phyloP scores from a whole-genome alignment of 2,113 vertebrate genomes.

The Corythornis madagascariensis region DNA sequence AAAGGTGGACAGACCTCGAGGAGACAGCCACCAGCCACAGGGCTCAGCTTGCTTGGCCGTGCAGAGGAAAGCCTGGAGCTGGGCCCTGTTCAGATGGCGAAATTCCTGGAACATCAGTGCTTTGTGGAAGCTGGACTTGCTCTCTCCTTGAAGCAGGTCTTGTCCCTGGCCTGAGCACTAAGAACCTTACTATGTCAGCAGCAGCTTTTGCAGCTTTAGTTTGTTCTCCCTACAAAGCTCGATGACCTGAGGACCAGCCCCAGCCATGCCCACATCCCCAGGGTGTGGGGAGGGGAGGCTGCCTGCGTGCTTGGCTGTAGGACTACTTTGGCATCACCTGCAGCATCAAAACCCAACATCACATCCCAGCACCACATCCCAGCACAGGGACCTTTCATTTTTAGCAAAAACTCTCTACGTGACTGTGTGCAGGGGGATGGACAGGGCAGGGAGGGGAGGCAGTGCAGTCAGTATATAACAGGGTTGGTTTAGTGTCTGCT shows the following conservation, averaged over 20 bases:
- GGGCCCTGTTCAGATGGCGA: background rate
- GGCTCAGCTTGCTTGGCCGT: rapidly evolving
- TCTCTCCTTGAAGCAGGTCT: background rate
- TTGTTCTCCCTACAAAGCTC: background rate
- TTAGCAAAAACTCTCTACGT: background rate
- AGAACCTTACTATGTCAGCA: rapidly evolving
- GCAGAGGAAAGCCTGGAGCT: background rate
- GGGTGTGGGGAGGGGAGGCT: background rate
- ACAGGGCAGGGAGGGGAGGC: background rate
- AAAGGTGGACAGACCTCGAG: too few relatives aligned
- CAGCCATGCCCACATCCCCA: rapidly evolving
- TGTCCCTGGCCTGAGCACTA: background rate
- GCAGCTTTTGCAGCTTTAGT: background rate
- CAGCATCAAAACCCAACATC: background rate
- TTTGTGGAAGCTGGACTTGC: background rate
- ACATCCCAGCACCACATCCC: too few relatives aligned
- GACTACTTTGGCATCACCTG: background rate
- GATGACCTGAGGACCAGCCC: background rate
- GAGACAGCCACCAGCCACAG: rapidly evolving
- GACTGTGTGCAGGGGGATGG: background rate
- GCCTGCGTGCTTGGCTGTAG: background rate
- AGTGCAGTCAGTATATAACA: slow-evolving; percentile 48
- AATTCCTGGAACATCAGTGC: background rate
- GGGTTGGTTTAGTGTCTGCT: slow-evolving; percentile 36
- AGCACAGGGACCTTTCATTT: background rate